phyloP scores from a whole-genome alignment of 2,888 invertebrate species.

The Dynastes tityus region DNA sequence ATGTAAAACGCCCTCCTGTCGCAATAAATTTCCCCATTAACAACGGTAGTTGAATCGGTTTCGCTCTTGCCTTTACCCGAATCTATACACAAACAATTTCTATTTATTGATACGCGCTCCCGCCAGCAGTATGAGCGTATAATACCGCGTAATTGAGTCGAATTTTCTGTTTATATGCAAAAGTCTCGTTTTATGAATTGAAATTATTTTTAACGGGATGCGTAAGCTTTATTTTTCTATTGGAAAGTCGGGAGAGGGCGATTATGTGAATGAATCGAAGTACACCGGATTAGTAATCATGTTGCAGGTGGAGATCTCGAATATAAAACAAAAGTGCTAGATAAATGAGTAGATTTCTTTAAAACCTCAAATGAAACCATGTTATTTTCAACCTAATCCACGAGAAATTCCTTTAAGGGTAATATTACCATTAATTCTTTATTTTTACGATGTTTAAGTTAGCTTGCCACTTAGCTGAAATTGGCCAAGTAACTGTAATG shows the following conservation, averaged over 20 bases:
- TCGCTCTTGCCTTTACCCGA: not conserved
- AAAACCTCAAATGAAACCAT: too few relatives aligned
- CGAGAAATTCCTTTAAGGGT: too few relatives aligned
- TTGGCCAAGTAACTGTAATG: too few relatives aligned
- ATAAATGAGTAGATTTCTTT: too few relatives aligned
- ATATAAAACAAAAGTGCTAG: too few relatives aligned
- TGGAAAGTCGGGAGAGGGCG: not conserved
- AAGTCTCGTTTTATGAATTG: conserved; percentile 17
- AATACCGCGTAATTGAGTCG: not conserved
- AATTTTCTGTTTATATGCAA: conserved; percentile 8
- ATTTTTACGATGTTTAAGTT: too few relatives aligned
- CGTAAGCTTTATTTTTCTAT: conserved; percentile 7
- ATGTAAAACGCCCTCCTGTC: conserved; percentile 7
- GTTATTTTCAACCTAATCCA: too few relatives aligned
- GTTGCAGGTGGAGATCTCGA: too few relatives aligned
- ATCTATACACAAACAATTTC: conserved; percentile 7
- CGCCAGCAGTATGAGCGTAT: not conserved
- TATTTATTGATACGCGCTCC: not conserved
- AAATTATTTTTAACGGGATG: conserved; percentile 2
- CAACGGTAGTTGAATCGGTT: conserved; percentile 8
- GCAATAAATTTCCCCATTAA: conserved; percentile 27
- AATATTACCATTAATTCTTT: too few relatives aligned
- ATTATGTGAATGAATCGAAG: conserved; percentile 12
- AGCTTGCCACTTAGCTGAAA: too few relatives aligned
- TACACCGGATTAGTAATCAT: too few relatives aligned